Percentiles rank a stretch among this genome's conserved stretches.
Evolutionary conservation across 2,797 vertebrate genomes (phyloP).

Genomic region (Manis javanica): DNA sequence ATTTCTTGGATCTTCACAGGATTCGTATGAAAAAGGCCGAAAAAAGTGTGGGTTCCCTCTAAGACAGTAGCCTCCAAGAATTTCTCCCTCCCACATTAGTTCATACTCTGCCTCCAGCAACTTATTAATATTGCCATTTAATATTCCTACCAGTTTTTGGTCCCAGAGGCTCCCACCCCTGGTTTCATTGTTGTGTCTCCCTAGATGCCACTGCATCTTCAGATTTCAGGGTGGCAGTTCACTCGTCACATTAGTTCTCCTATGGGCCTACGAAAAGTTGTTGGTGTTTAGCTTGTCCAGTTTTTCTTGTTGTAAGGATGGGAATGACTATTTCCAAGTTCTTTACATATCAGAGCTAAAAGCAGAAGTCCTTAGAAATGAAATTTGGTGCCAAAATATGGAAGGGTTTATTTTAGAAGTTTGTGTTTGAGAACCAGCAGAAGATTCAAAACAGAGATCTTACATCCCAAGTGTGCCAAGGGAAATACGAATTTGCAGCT

Average conservation of each 20-base stretch:
- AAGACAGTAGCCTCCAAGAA: background rate
- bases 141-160: background rate
- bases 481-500: background rate
- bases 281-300: background rate
- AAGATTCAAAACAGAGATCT: background rate
- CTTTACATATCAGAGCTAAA: background rate
- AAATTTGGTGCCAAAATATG: background rate
- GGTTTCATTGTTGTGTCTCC: background rate
- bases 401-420: background rate
- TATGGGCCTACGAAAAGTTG: background rate
- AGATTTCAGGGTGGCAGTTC: background rate
- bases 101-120: background rate
- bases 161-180: background rate
- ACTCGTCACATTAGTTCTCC: background rate
- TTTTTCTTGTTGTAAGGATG: background rate
- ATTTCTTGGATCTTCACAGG: background rate
- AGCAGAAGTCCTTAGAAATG: background rate
- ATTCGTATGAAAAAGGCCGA: background rate
- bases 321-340: background rate
- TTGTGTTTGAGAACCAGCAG: background rate
- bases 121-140: background rate
- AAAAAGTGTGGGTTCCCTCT: accelerated
- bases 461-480: background rate
- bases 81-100: background rate
- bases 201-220: background rate